Evolutionary conservation across 2,888 invertebrate species (phyloP).

Genomic region (Drosophila cracens): DNA sequence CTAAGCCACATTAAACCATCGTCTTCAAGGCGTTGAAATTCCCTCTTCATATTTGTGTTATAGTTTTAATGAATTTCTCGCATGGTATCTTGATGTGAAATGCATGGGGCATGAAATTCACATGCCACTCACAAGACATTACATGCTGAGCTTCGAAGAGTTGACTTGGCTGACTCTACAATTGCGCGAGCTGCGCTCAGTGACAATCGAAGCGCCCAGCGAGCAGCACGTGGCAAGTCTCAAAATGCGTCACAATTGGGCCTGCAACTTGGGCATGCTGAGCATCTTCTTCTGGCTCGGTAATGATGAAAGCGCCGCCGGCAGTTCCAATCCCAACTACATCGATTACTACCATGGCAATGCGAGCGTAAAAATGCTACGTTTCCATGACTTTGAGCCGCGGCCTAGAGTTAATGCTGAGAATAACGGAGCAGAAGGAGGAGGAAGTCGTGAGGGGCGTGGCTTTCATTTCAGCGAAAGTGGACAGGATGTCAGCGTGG

Average conservation of each 20-base stretch:
- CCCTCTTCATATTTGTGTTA: conserved; percentile 15
- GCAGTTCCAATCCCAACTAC: conserved; percentile 23
- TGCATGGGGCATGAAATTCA: conserved; percentile 65
- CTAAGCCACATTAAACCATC: not conserved
- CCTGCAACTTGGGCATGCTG: conserved; percentile 35
- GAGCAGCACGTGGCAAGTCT: conserved; percentile 29
- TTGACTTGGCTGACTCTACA: conserved; percentile 25
- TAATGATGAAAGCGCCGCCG: conserved; percentile 40
- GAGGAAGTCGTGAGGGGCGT: conserved; percentile 60
- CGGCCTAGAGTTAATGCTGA: conserved; percentile 24
- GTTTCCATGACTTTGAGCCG: conserved; percentile 80
- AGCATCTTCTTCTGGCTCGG: conserved; percentile 40
- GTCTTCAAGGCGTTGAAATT: conserved; percentile 31
- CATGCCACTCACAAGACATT: conserved; percentile 20
- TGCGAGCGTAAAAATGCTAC: conserved; percentile 57
- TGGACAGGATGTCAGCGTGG: conserved; percentile 84
- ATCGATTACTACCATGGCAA: conserved; percentile 51
- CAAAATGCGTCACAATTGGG: conserved; percentile 41
- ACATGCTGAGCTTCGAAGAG: not conserved
- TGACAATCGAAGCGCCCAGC: conserved; percentile 28
- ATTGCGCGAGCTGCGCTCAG: conserved; percentile 40
- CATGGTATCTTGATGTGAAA: conserved; percentile 57
- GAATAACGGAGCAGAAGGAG: not conserved
- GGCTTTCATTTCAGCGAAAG: conserved; percentile 80
- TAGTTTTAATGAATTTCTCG: conserved; percentile 47